These are phyloP conservation scores for Eurytoma adleriae DNA, from an alignment of 2,888 invertebrate genomes.

Conservation along the genomic window DNA sequence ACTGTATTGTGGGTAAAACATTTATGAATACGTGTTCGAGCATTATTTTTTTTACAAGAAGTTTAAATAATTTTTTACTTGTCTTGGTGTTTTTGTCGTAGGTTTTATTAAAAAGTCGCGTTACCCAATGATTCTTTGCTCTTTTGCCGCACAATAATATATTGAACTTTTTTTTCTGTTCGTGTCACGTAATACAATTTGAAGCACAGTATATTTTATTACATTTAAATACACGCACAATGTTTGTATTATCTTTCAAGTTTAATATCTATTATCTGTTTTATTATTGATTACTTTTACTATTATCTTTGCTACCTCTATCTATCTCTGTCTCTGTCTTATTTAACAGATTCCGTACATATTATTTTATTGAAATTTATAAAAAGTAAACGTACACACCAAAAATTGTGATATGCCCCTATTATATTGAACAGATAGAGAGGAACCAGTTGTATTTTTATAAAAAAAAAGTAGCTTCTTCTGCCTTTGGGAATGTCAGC, in stretches of 20 bases:
- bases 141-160: constrained; percentile 28
- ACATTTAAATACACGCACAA: constrained; percentile 33
- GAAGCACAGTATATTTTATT: constrained; percentile 21
- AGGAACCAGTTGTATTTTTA: neutral
- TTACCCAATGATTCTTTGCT: constrained; percentile 26
- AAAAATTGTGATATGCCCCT: neutral
- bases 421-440: neutral
- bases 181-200: constrained; percentile 11
- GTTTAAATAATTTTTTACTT: constrained; percentile 11
- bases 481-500: constrained; percentile 7
- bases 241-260: constrained; percentile 27
- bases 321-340: constrained; percentile 16
- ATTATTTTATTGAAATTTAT: neutral
- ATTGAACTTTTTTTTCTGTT: neutral
- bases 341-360: neutral
- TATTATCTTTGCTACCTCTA: neutral
- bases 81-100: constrained; percentile 27
- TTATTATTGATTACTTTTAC: constrained; percentile 6
- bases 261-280: neutral
- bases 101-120: constrained; percentile 2
- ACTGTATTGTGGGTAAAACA: neutral
- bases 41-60: neutral
- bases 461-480: constrained; percentile 26
- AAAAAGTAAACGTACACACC: constrained; percentile 5
- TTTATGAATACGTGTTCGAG: constrained; percentile 2